phyloP scores from a whole-genome alignment of 2,113 vertebrate genomes.

The Lepus europaeus region DNA sequence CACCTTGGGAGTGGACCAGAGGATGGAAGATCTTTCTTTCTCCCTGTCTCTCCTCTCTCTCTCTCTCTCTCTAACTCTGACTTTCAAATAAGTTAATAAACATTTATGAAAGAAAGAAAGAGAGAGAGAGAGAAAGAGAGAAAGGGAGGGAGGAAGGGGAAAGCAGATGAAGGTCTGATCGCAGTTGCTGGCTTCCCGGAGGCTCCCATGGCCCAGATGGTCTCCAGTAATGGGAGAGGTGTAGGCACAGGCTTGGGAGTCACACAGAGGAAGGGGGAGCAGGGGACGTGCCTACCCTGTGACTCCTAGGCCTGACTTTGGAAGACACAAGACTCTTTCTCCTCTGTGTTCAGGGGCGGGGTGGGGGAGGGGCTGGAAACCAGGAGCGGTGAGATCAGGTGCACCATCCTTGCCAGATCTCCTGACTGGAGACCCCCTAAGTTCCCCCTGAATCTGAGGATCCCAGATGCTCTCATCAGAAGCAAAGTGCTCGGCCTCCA shows the following conservation, averaged over 20 bases:
- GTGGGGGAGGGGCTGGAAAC: background rate
- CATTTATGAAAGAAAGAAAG: too few relatives aligned
- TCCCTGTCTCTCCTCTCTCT: too few relatives aligned
- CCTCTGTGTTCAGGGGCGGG: background rate
- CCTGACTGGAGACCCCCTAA: background rate
- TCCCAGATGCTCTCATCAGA: background rate
- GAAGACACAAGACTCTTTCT: background rate
- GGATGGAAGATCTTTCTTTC: too few relatives aligned
- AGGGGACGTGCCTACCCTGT: background rate
- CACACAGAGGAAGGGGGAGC: background rate
- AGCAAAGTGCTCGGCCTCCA: background rate
- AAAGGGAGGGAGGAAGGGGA: too few relatives aligned
- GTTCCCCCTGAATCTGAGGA: background rate
- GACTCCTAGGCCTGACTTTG: background rate
- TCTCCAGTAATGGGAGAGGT: background rate
- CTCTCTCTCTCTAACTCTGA: too few relatives aligned
- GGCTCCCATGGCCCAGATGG: background rate
- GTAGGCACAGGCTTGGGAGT: background rate
- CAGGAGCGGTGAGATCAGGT: background rate
- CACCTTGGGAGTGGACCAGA: too few relatives aligned
- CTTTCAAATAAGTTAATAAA: too few relatives aligned
- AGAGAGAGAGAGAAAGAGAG: too few relatives aligned
- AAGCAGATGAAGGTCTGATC: background rate
- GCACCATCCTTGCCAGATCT: constrained; percentile 11
- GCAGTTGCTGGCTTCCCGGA: background rate